Base-by-base conservation (phyloP, 2,113 vertebrate species). In the Microtus oregoni region DNA sequence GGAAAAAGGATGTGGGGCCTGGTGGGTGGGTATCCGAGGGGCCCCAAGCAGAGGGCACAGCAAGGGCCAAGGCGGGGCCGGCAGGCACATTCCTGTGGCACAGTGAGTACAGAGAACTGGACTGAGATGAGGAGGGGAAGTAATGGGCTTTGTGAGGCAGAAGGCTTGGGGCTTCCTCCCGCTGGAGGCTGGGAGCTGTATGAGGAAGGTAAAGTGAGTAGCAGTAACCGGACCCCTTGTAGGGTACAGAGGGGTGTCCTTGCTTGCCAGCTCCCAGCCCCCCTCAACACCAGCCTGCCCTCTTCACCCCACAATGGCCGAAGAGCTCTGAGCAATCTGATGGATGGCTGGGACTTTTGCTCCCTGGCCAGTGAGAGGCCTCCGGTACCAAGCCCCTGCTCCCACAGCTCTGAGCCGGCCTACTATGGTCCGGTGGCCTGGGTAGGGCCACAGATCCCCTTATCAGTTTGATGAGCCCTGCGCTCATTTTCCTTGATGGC, bases 371-470 rank as follows among this genome's bases (percentile, higher is more conserved):
- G 13, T 63, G 30, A 88, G 47, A 44, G 7, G 38, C 44, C 10
- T 0, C 1, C 15, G 76, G 85, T 14, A 7, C 24, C 0, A 0
- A 19, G 38, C n/a, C 30, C 28, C 20, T 7, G 35, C 15, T 12
- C 26, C 12, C 70, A 8, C 58, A 1, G 13, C 12, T 44, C 68
- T 50, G 13, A 72, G 92, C 41, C 26, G 30, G 35, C 35, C 70
- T 58, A 6, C 58, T 58, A 20, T 58, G 58, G 58, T 58, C 58
- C 19, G 4, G 58, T 30, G 35, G 35, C 35, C 35, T 38, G 70
- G 19, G 38, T 24, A 28, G 55, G 24, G 17, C 55, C 24, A 47
- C 90, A 0, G 0, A 17, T 38, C 73, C 77, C 3, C 55, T 6
- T 6, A 4, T 20, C 47, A 68, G 68, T n/a, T 47, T 9, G 13